Evolutionary conservation across 2,888 invertebrate species (phyloP), one percentile per base, ranked within the genome.

Genomic region (Drosophila quinaria): DNA sequence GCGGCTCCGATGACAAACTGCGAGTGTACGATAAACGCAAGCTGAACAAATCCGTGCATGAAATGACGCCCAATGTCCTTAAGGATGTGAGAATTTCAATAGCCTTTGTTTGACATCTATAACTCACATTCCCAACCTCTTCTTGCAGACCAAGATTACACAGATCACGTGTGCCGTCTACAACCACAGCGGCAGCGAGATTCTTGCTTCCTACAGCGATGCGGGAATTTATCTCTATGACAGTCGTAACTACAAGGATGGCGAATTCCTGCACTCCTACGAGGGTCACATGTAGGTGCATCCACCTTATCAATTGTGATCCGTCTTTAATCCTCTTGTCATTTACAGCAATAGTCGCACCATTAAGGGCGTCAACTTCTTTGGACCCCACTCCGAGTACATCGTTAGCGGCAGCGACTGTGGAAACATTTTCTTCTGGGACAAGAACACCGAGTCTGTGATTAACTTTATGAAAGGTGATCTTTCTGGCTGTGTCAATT

Each of bases 381-480:
- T 97, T 93, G 99, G 99, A 0, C 97, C 98, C 0, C 95, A 95
- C 80, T 97, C 97, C 78, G 97, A 99, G 92, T 99, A 95, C 91
- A 94, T 99, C 2, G 95, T 98, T 10, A 98, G 98, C 46, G 99
- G 99, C 1, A 98, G 98, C 2, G 98, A 99, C 92, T 98, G 98
- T 93, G 96, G 97, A 8, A 95, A 98, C 90, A 95, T 93, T 91
- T 97, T 95, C 90, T 95, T 98, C 60, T 99, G 99, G 98, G 97
- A 98, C 86, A 96, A 96, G 92, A 94, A 96, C 56, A 95, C 96
- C 0, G 97, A 98, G 92, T 94, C 96, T 0, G 96, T 99, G 71
- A 96, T 98, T n/a, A 97, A 98, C 90, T 98, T 96, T 94, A 94
- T 97, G 94, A 94, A 94, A 72, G 98, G 96, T 0, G 98, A 98